These are phyloP conservation scores for Ostrea denselamellosa DNA, from an alignment of 1,140 invertebrate genomes.

Conservation along the genomic window DNA sequence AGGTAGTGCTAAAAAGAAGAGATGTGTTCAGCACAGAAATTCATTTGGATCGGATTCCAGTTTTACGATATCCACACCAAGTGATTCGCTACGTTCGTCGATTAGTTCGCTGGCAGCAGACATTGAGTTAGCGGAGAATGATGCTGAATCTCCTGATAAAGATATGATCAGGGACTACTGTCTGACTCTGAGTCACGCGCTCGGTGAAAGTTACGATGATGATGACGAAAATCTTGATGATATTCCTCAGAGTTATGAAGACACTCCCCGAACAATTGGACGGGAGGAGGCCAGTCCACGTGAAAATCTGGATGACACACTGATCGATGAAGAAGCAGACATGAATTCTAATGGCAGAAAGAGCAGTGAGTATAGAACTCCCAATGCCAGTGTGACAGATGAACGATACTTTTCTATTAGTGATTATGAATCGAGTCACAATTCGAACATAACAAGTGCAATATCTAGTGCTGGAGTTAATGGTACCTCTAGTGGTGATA, in stretches of 20 bases:
- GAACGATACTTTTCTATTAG: conserved; percentile 44
- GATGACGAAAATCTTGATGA: conserved; percentile 52
- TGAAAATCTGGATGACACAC: conserved; percentile 60
- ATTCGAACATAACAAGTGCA: conserved; percentile 17
- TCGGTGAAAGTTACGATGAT: conserved; percentile 66
- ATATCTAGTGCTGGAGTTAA: neutral
- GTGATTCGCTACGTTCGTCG: conserved; percentile 65
- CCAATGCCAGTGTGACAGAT: conserved; percentile 65
- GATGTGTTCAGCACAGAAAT: conserved; percentile 50
- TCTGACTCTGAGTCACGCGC: conserved; percentile 66
- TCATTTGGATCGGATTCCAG: conserved; percentile 66
- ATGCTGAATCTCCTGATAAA: conserved; percentile 69
- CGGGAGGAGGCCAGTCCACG: conserved; percentile 9
- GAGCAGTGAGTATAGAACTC: conserved; percentile 69
- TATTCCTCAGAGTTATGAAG: conserved; percentile 3
- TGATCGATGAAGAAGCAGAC: conserved; percentile 51
- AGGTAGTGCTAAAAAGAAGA: conserved; percentile 54
- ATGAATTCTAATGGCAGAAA: conserved; percentile 44
- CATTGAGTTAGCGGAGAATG: conserved; percentile 58
- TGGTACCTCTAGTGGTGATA: neutral
- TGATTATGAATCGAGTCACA: conserved; percentile 24
- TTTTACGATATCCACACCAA: conserved; percentile 74
- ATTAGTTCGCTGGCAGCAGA: conserved; percentile 68
- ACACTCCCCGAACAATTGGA: conserved; percentile 39
- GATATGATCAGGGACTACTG: conserved; percentile 71